A percentile compares a stretch with the other conserved stretches of the same genome.
Evolutionary conservation across 2,888 invertebrate genomes (phyloP).

Genomic region (Pristionchus japonicus): DNA sequence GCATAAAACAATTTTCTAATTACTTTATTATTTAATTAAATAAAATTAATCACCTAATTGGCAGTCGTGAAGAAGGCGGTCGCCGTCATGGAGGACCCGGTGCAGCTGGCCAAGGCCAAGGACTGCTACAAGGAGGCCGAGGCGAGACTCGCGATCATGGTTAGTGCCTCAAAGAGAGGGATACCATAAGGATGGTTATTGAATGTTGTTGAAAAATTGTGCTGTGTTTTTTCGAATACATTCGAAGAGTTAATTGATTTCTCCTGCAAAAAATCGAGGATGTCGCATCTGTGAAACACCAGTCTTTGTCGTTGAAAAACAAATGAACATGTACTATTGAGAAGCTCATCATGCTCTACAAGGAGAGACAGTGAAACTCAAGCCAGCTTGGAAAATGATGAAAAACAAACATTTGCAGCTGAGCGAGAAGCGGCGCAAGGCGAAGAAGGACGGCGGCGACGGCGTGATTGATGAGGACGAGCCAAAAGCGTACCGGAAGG

Average conservation of each 20-base stretch:
- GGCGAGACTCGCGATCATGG: conserved; percentile 92
- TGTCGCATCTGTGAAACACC: not conserved
- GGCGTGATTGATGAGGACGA: conserved; percentile 72
- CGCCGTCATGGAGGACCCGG: conserved; percentile 79
- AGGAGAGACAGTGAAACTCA: not conserved
- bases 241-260: not conserved
- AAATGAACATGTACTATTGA: not conserved
- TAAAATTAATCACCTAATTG: not conserved
- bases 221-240: not conserved
- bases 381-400: too few relatives aligned
- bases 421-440: conserved; percentile 91
- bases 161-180: too few relatives aligned
- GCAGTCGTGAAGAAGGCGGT: too few relatives aligned
- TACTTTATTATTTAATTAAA: too few relatives aligned
- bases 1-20: too few relatives aligned
- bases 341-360: not conserved
- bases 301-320: too few relatives aligned
- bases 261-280: too few relatives aligned
- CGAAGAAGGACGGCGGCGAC: conserved; percentile 85
- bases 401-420: conserved; percentile 83
- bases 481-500: conserved; percentile 69
- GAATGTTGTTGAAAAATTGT: not conserved
- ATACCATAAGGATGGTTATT: not conserved
- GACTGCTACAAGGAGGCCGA: conserved; percentile 98
- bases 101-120: conserved; percentile 91